Percentiles rank a stretch among this genome's conserved stretches.
Evolutionary conservation across 1,140 invertebrate genomes (phyloP).

Genomic region (Leptopilina boulardi): DNA sequence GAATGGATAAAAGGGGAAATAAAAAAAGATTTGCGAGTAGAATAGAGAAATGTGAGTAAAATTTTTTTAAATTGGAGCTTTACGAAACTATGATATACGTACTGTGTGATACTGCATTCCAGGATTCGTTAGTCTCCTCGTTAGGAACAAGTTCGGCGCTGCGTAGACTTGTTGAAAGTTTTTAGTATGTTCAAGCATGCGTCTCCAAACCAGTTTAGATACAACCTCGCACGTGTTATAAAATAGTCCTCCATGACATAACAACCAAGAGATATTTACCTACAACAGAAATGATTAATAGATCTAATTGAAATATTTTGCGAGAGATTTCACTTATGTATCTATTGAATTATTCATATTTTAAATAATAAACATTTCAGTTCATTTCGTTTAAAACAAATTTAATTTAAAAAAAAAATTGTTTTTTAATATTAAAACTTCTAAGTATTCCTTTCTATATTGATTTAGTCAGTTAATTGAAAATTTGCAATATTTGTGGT

Average conservation of each 20-base stretch:
- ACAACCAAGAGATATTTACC: background rate
- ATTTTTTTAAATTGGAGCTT: constrained; percentile 19
- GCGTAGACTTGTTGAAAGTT: background rate
- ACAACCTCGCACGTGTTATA: constrained; percentile 8
- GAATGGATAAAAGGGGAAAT: background rate
- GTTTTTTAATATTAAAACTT: too few species aligned
- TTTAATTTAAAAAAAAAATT: too few species aligned
- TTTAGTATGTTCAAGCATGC: constrained; percentile 2
- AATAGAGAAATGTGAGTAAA: background rate
- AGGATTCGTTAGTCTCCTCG: constrained; percentile 22
- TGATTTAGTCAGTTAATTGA: too few species aligned
- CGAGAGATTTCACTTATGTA: background rate
- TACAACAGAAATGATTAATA: background rate
- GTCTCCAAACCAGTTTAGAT: constrained; percentile 27
- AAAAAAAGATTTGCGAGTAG: background rate
- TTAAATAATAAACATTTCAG: too few species aligned
- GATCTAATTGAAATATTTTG: background rate
- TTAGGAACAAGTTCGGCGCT: constrained; percentile 16
- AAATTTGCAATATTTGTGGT: too few species aligned
- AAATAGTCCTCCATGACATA: constrained; percentile 26
- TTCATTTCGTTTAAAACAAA: too few species aligned
- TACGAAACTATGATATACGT: constrained; percentile 4
- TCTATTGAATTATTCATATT: too few species aligned
- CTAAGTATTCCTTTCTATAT: too few species aligned
- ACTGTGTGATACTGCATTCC: constrained; percentile 22